phyloP scores from a whole-genome alignment of 2,888 invertebrate genomes.

The Blomia tropicalis region DNA sequence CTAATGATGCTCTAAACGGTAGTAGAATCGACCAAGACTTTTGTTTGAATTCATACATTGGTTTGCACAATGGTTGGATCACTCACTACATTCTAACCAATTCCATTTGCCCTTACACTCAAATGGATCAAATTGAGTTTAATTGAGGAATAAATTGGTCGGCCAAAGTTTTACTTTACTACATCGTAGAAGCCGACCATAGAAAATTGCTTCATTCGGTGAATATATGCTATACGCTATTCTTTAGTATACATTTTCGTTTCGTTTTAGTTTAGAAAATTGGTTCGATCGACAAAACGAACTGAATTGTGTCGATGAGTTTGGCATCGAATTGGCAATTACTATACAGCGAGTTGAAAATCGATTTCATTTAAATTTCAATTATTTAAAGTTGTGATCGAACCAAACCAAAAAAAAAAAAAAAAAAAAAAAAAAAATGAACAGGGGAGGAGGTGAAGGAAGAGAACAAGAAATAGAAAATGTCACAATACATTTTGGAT shows the following conservation, averaged over 20 bases:
- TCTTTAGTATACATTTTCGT: too few relatives aligned
- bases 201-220: background rate
- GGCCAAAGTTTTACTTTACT: background rate
- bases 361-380: slow-evolving; percentile 3
- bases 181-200: too few relatives aligned
- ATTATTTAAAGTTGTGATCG: background rate
- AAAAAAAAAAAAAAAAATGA: too few relatives aligned
- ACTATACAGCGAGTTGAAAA: background rate
- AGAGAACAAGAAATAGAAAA: too few relatives aligned
- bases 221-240: background rate
- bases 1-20: background rate
- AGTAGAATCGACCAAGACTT: too few relatives aligned
- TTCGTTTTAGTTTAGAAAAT: too few relatives aligned
- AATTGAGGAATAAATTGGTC: slow-evolving; percentile 8
- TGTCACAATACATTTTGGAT: too few relatives aligned
- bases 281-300: background rate
- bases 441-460: too few relatives aligned
- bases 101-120: too few relatives aligned
- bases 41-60: background rate
- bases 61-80: background rate
- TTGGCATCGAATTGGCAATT: background rate
- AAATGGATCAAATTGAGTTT: slow-evolving; percentile 6
- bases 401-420: too few relatives aligned
- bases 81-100: background rate
- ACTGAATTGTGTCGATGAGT: background rate